Evolutionary conservation across 2,113 vertebrate species (phyloP), one percentile per base, ranked within the genome.

Genomic region (Corythoichthys intestinalis): DNA sequence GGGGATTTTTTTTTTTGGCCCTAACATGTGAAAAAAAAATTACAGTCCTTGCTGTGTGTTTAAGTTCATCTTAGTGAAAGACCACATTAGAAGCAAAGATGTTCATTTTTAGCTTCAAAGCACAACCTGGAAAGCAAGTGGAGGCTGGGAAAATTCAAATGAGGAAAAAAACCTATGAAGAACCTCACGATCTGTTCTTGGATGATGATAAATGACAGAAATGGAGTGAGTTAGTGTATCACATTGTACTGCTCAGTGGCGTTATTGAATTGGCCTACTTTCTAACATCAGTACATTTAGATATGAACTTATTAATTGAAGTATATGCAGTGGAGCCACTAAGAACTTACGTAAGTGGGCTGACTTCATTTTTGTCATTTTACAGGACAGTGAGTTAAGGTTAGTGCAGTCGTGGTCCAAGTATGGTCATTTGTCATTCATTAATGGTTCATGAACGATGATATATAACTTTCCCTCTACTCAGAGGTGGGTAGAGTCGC

Each of bases 61-160:
- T 92, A 90, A 91, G 90, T 83, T 72, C 78, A 82, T 83, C 82
- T 85, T 87, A 86, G 83, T 77, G 65, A 76, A 87, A 57, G 80
- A 92, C 91, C 92, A 92, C 92, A 93, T 93, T 87, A 93, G 91
- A 92, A 56, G 53, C 87, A 75, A 62, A 28, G 79, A 75, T 87
- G 91, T 92, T 91, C 90, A 89, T 87, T 87, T 88, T 79, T 80
- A 66, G 90, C 91, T 92, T 93, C 92, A 93, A 92, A 93, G 86
- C 62, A 62, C 83, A 83, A 76, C 84, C 2, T 85, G 80, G 75
- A 50, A 50, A 87, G 82, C 79, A 80, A 83, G 70, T 70, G 64
- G 80, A 67, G 75, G 78, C 70, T 83, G 81, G 77, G 80, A 88
- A 92, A 92, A 92, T 13, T 2, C 2, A 14, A 50, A 56, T 28